Percentiles rank a stretch among this genome's conserved stretches.
Conservation (phyloP, 2,888 invertebrate genomes). For the Alitta virens region DNA sequence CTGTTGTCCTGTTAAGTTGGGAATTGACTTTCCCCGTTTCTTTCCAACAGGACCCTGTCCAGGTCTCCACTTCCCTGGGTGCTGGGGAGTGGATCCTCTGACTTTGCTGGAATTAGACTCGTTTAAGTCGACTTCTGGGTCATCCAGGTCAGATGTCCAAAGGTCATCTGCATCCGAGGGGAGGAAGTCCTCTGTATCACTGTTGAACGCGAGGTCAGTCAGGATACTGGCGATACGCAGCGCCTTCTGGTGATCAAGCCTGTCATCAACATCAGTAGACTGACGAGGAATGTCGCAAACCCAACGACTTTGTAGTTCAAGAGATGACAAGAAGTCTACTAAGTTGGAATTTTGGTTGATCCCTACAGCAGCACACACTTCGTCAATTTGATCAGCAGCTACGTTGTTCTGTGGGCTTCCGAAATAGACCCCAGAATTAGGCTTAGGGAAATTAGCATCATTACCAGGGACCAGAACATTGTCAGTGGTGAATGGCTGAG, state of each 20-base stretch:
- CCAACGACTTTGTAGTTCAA: slow-evolving; percentile 59
- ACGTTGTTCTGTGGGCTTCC: too few species aligned
- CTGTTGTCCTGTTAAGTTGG: slow-evolving; percentile 32
- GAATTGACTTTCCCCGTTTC: not conserved
- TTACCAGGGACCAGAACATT: too few species aligned
- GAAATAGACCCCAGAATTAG: too few species aligned
- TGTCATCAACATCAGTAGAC: not conserved
- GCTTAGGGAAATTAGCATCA: too few species aligned
- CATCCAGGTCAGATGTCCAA: slow-evolving; percentile 13
- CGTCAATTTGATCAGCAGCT: too few species aligned
- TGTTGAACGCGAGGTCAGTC: slow-evolving; percentile 47
- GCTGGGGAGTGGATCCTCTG: not conserved
- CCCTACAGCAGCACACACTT: too few species aligned
- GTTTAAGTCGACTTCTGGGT: not conserved
- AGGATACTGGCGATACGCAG: slow-evolving; percentile 49
- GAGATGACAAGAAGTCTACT: slow-evolving; percentile 76
- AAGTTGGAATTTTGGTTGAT: slow-evolving; percentile 4
- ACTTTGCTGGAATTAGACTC: slow-evolving; percentile 20
- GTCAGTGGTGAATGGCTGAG: too few species aligned
- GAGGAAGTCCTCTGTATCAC: slow-evolving; percentile 46
- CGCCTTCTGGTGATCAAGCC: slow-evolving; percentile 24
- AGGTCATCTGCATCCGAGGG: slow-evolving; percentile 34
- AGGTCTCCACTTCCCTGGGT: not conserved
- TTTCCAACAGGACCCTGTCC: not conserved
- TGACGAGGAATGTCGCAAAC: not conserved